A percentile compares a stretch with the other conserved stretches of the same genome.
phyloP scores from a whole-genome alignment of 1,140 invertebrate species.

The Vollenhovia emeryi region DNA sequence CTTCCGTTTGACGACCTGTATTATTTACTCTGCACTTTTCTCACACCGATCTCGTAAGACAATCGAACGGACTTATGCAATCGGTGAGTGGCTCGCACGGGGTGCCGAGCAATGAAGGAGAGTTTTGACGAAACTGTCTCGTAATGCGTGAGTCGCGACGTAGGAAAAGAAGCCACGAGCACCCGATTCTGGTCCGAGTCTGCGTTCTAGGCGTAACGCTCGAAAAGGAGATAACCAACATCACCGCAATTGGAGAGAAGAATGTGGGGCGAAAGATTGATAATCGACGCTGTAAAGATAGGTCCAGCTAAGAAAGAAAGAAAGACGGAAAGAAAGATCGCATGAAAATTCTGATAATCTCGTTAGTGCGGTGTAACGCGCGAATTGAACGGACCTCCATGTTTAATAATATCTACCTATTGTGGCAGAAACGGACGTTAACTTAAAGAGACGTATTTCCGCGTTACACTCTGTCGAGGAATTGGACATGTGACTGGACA shows the following conservation, averaged over 20 bases:
- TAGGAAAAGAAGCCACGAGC: not conserved
- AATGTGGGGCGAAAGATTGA: not conserved
- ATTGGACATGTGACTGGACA: not conserved
- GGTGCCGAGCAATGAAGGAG: slow-evolving; percentile 26
- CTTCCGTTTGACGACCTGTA: slow-evolving; percentile 43
- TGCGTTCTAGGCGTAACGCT: not conserved
- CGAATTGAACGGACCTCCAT: not conserved
- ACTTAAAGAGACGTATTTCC: not conserved
- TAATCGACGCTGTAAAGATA: not conserved
- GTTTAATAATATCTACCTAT: not conserved
- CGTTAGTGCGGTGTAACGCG: not conserved
- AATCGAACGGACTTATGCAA: slow-evolving; percentile 50
- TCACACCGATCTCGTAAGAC: slow-evolving; percentile 28
- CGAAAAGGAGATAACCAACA: not conserved
- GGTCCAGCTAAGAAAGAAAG: not conserved
- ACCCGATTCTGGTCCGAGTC: not conserved
- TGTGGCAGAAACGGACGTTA: not conserved
- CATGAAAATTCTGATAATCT: slow-evolving; percentile 15
- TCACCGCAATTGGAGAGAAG: not conserved
- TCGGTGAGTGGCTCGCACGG: slow-evolving; percentile 55
- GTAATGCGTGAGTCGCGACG: not conserved
- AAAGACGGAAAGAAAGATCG: not conserved
- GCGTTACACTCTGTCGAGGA: not conserved
- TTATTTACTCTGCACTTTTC: slow-evolving; percentile 35
- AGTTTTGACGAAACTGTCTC: slow-evolving; percentile 51